Base-by-base conservation (phyloP, 2,888 invertebrate species). In the Mayetiola destructor region DNA sequence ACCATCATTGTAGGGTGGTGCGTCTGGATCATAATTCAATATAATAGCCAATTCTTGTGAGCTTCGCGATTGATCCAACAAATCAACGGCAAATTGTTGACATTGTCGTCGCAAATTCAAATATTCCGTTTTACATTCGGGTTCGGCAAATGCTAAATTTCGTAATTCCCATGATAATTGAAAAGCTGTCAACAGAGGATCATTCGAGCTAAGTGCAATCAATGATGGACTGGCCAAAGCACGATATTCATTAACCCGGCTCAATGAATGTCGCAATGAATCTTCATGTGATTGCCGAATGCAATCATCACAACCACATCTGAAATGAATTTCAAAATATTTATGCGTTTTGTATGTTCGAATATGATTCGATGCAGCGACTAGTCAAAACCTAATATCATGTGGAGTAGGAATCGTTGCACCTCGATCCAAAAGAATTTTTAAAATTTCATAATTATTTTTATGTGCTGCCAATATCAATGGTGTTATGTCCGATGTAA, bases 391-490 rank as follows among this genome's bases (percentile, higher is more conserved):
- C 83, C 80, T 80, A 63, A 90, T 83, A 64, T 90, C 90, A 67
- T 91, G 91, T 23, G 91, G 91, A 77, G 88, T 85, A 0, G 91
- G 91, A 57, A 95, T 77, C 2, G 89, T 88, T 6, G 93, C 93
- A 20, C 95, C 94, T 56, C 95, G 77, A 69, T 95, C 95, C 58
- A 96, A 75, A 20, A 96, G 76, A 57, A 96, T 82, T 73, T 95
- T 95, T 63, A 96, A 78, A 65, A 95, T 95, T 75, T 95, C 95
- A 67, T 94, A 95, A 75, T 95, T 95, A 69, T 95, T 92, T 67
- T 86, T 80, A 68, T 95, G 94, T 27, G 94, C 93, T 0, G 94
- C 94, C 63, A 95, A 75, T 66, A 93, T 88, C 59, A 96, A 75
- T 0, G 95, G 95, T 0, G 95, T 95, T 63, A 95, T 85, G 71